Evolutionary conservation across 2,797 vertebrate species (phyloP).

Genomic region (Taenioides sp.): DNA sequence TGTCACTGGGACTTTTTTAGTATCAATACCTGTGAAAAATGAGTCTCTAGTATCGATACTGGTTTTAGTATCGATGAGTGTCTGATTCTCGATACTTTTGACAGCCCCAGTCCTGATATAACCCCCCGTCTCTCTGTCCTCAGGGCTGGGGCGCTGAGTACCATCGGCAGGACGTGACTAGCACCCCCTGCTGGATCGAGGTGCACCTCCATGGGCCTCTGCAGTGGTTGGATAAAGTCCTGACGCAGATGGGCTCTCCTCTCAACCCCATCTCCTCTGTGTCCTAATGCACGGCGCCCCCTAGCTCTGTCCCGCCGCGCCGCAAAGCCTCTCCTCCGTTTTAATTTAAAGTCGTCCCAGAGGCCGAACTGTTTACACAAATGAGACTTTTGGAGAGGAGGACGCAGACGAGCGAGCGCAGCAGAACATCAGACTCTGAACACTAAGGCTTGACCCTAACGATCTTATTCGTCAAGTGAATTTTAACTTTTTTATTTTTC

Average conservation of each 20-base stretch:
- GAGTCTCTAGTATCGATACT: no score
- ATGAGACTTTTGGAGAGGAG: constrained; percentile 45
- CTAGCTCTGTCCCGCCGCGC: constrained; percentile 29
- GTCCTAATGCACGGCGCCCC: constrained; percentile 78
- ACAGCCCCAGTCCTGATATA: no score
- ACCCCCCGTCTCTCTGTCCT: not conserved
- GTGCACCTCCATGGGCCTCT: constrained; percentile 97
- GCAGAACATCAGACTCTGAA: constrained; percentile 49
- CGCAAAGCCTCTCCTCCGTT: not conserved
- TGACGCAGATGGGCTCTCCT: constrained; percentile 98
- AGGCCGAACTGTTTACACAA: constrained; percentile 82
- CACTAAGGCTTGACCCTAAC: constrained; percentile 63
- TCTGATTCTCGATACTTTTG: no score
- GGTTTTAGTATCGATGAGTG: no score
- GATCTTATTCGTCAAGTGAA: constrained; percentile 45
- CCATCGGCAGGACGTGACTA: constrained; percentile 98
- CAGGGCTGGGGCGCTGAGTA: constrained; percentile 99
- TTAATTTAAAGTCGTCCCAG: constrained; percentile 75
- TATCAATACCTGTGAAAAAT: no score
- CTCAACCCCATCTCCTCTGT: constrained; percentile 98
- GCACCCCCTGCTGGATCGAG: constrained; percentile 99
- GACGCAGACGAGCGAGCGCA: no score
- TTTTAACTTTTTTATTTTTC: constrained; percentile 64
- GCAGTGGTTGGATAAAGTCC: constrained; percentile 99
- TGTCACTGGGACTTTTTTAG: no score